Base-by-base conservation (phyloP, 2,113 vertebrate species). In the Cheilinus undulatus region DNA sequence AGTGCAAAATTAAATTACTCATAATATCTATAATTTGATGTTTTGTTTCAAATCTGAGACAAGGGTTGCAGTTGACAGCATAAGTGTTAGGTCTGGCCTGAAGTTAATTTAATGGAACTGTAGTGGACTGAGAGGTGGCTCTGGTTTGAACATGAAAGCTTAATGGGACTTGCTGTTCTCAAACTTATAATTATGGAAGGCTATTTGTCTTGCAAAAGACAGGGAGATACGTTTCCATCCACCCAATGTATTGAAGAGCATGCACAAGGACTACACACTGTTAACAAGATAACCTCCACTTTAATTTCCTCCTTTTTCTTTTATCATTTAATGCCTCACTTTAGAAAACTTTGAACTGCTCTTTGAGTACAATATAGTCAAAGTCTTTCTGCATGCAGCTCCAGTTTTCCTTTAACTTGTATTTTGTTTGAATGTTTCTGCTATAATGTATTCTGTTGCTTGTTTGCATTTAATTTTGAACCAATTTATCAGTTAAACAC, bases 51-150 rank as follows among this genome's bases (percentile, higher is more conserved):
- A n/a, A n/a, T n/a, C n/a, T n/a, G n/a, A n/a, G n/a, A n/a, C n/a
- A n/a, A n/a, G n/a, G n/a, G n/a, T n/a, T n/a, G n/a, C n/a, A n/a
- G 54, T 19, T 36, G 22, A 45, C 46, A n/a, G n/a, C n/a, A 68
- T 24, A 45, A 67, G 30, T 34, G 26, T 54, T 49, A 42, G 51
- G 27, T 60, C 46, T 40, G 30, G 27, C 60, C 17, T 12, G 45
- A 22, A 68, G 58, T 34, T 61, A 58, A 80, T 65, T 40, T 17
- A 58, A 62, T 57, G 24, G 20, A 70, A 60, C 20, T 45, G n/a
- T 26, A 40, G 56, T 32, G 27, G 53, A 66, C 50, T 70, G 54
- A 32, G 40, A 65, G 61, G 49, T 14, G 24, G 4, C 42, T 61
- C 53, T n/a, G 28, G 53, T 62, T 71, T 76, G 43, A 61, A 27